phyloP scores from a whole-genome alignment of 1,140 invertebrate genomes.

The Leucophenga varia region DNA sequence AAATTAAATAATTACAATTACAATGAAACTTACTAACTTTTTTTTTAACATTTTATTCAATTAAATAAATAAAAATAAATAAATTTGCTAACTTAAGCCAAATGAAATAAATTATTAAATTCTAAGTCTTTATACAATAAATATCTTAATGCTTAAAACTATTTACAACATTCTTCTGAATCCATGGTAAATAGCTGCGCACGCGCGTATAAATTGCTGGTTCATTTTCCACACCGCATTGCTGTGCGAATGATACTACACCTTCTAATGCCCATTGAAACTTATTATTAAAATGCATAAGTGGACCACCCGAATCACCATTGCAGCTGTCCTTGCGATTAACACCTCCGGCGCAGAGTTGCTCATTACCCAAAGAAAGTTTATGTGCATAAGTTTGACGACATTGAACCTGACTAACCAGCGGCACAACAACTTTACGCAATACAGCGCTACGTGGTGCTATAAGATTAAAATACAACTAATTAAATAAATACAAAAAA shows the following conservation, averaged over 20 bases:
- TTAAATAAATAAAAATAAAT: no score
- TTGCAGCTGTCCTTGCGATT: slow-evolving; percentile 62
- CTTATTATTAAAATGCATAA: slow-evolving; percentile 50
- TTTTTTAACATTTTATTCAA: no score
- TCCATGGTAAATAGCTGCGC: no score
- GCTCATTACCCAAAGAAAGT: slow-evolving; percentile 10
- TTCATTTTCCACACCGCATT: slow-evolving; percentile 46
- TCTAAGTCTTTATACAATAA: no score
- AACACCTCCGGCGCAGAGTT: slow-evolving; percentile 62
- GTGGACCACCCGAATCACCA: slow-evolving; percentile 69
- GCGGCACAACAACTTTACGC: background rate
- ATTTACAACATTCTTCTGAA: no score
- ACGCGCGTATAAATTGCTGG: slow-evolving; percentile 58
- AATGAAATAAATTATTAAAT: no score
- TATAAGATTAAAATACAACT: no score
- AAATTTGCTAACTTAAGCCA: no score
- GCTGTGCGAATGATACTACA: slow-evolving; percentile 57
- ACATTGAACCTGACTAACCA: background rate
- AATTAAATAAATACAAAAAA: no score
- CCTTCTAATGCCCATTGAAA: slow-evolving; percentile 58
- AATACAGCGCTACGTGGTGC: slow-evolving; percentile 26
- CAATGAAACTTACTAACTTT: no score
- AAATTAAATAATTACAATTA: no score
- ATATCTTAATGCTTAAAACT: no score
- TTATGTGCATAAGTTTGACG: background rate